Percentiles rank a stretch among this genome's conserved stretches.
Evolutionary conservation across 2,888 invertebrate species (phyloP).

Genomic region (Aspidiotus rigidus): DNA sequence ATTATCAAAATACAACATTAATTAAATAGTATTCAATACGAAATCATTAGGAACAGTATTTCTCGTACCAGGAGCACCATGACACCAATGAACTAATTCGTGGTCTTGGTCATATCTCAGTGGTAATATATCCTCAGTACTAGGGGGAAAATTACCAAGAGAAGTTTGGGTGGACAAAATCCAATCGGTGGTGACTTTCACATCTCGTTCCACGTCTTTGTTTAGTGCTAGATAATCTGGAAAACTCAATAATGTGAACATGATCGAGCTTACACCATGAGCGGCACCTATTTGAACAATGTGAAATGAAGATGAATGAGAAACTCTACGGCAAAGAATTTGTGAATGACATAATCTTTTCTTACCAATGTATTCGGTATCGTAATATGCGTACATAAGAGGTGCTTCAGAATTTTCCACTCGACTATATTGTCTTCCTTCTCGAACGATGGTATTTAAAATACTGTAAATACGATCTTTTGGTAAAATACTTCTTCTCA

Average conservation of each 20-base stretch:
- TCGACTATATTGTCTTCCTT: slow-evolving; percentile 60
- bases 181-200: slow-evolving; percentile 58
- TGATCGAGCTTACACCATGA: slow-evolving; percentile 56
- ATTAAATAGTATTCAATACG: not conserved
- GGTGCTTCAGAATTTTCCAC: slow-evolving; percentile 53
- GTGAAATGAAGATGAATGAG: not conserved
- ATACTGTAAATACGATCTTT: slow-evolving; percentile 52
- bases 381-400: slow-evolving; percentile 66
- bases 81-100: slow-evolving; percentile 81
- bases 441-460: slow-evolving; percentile 59
- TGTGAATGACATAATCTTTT: not conserved
- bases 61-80: slow-evolving; percentile 65
- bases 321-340: slow-evolving; percentile 9
- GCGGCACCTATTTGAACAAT: slow-evolving; percentile 45
- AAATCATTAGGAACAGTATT: not conserved
- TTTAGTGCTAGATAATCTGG: slow-evolving; percentile 41
- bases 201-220: slow-evolving; percentile 49
- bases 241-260: slow-evolving; percentile 52
- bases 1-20: not conserved
- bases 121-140: slow-evolving; percentile 46
- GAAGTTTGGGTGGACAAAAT: slow-evolving; percentile 56
- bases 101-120: slow-evolving; percentile 57
- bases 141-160: slow-evolving; percentile 61
- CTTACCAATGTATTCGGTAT: slow-evolving; percentile 59
- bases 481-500: slow-evolving; percentile 46